Evolutionary conservation across 2,113 vertebrate species (phyloP), one percentile per base, ranked within the genome.

Genomic region (Numida meleagris): DNA sequence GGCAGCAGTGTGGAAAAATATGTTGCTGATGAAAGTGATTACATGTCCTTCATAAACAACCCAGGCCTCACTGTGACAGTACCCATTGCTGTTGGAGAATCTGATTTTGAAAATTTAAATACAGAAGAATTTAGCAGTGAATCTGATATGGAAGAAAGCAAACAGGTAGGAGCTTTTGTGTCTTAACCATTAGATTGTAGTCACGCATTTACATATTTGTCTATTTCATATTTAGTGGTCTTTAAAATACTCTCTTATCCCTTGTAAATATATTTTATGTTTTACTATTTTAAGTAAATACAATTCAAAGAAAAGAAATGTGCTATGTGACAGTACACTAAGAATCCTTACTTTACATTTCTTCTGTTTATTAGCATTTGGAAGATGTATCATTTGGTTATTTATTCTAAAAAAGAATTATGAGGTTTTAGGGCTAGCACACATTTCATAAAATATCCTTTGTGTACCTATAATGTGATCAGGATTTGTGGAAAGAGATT

Each of bases 71-170:
- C 98, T 15, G 98, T 99, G 65, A 99, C 98, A 14, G 99, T 99
- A 65, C 99, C 99, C 6, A 99, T 99, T 55, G 99, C 99, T n/a
- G 94, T 98, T 18, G 99, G 98, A 68, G 99, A 99, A 96, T 99
- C 99, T 33, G 99, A 99, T 96, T 99, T 99, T 97, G 99, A 99
- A 96, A 99, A 99, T 86, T 95, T 99, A 89, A 99, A 99, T 89
- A 99, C 98, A 5, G 99, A 99, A 62, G 99, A 99, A 95, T 99
- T 99, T 97, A 99, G 99, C 97, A 99, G 99, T 2, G 98, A 98
- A 85, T 99, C 99, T 42, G 99, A 99, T 70, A 76, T 98, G 91
- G 98, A 98, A 91, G 98, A 97, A 94, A 98, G 98, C 95, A 98
- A 98, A 96, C 98, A 98, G 98, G 99, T 99, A 98, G 96, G 97